Evolutionary conservation across 2,113 vertebrate genomes (phyloP).

Genomic region (Vulpes vulpes): DNA sequence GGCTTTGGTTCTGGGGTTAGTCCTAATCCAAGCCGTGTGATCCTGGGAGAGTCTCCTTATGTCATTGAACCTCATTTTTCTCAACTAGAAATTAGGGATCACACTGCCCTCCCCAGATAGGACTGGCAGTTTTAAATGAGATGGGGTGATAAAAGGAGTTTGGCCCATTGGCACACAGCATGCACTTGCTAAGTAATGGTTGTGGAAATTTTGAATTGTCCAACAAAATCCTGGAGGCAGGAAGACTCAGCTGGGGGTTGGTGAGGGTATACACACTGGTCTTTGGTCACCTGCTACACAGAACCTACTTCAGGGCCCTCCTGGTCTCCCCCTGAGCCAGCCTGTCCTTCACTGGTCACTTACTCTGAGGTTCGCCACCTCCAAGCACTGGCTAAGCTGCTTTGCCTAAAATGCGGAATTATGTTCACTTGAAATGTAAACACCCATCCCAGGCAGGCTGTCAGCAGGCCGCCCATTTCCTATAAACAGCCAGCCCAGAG

Average conservation of each 20-base stretch:
- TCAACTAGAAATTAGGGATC: background rate
- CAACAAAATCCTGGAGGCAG: background rate
- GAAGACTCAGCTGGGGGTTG: background rate
- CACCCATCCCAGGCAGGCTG: background rate
- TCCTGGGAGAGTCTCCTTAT: background rate
- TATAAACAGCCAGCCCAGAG: background rate
- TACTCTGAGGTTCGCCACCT: background rate
- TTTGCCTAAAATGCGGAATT: slow-evolving; percentile 11
- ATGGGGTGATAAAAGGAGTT: too few species aligned
- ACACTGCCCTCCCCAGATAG: background rate
- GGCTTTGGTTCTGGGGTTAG: background rate
- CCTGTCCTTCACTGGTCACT: background rate
- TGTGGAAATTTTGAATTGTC: background rate
- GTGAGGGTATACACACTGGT: background rate
- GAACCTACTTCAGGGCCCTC: background rate
- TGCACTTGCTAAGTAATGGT: background rate
- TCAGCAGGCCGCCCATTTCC: background rate
- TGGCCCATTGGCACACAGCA: background rate
- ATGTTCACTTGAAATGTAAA: slow-evolving; percentile 51
- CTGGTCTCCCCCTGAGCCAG: background rate
- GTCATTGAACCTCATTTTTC: background rate
- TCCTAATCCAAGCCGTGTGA: background rate
- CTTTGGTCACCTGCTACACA: background rate
- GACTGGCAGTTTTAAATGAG: background rate
- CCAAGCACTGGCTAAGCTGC: background rate